Conservation (phyloP, 2,113 vertebrate species). For the Arothron firmamentum region DNA sequence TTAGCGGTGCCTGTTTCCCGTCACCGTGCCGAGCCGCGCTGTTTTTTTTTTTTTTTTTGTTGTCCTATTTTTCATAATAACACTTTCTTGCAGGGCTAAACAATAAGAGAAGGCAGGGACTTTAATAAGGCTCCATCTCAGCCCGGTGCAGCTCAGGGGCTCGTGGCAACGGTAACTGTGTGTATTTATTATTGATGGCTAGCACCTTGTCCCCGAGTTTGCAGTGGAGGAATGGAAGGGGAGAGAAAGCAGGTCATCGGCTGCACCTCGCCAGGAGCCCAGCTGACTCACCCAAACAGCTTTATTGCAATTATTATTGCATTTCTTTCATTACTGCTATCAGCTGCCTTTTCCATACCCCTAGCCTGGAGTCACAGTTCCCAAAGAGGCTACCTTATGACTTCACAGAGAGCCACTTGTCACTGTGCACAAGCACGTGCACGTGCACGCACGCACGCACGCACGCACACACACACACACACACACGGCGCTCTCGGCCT, state of each 20-base stretch:
- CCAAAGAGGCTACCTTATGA: constrained; percentile 61
- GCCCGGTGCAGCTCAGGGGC: constrained; percentile 55
- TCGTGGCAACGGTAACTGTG: constrained; percentile 66
- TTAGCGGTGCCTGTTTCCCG: constrained; percentile 44
- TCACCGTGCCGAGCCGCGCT: constrained; percentile 32
- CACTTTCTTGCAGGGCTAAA: constrained; percentile 65
- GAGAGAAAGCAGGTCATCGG: constrained; percentile 73
- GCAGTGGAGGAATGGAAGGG: constrained; percentile 47
- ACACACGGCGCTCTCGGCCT: background rate
- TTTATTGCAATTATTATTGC: constrained; percentile 72
- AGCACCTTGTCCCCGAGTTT: constrained; percentile 69
- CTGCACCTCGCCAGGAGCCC: constrained; percentile 58
- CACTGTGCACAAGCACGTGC: constrained; percentile 21
- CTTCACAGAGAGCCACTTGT: constrained; percentile 41
- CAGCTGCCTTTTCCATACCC: constrained; percentile 57
- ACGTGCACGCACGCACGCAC: constrained; percentile 12
- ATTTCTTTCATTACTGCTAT: constrained; percentile 76
- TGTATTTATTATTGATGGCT: constrained; percentile 78
- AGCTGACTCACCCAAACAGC: constrained; percentile 66
- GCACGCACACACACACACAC: constrained; percentile 1
- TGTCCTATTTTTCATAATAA: constrained; percentile 67
- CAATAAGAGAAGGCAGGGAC: constrained; percentile 64
- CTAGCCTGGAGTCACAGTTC: constrained; percentile 52
- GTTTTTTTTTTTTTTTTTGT: constrained; percentile 51
- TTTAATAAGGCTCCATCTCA: constrained; percentile 68